Evolutionary conservation across 2,113 vertebrate genomes (phyloP).

Genomic region (Pluvianellus socialis): DNA sequence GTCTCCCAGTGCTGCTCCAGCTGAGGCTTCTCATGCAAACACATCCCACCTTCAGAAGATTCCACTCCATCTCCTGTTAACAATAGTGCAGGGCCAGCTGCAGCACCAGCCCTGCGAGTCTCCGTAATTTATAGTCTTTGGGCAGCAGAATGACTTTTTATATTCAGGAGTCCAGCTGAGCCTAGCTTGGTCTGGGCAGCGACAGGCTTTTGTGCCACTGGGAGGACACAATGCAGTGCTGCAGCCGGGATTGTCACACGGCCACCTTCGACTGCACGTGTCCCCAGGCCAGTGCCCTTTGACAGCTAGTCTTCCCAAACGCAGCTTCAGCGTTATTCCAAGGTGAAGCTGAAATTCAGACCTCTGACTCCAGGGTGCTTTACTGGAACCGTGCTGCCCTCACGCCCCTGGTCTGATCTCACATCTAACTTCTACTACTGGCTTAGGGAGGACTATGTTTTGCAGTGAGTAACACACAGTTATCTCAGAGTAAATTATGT

Average conservation of each 20-base stretch:
- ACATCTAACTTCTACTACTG: not conserved
- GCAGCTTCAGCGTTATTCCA: not conserved
- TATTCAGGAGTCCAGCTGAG: not conserved
- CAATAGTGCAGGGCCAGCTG: not conserved
- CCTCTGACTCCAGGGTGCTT: not conserved
- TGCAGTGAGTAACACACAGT: not conserved
- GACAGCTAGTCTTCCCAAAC: not conserved
- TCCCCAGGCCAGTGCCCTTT: not conserved
- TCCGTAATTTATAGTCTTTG: not conserved
- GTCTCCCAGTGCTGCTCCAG: not conserved
- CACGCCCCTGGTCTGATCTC: rapidly evolving
- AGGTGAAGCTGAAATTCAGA: not conserved
- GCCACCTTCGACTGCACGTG: not conserved
- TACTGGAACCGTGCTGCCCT: not conserved
- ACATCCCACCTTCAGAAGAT: not conserved
- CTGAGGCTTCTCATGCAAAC: not conserved
- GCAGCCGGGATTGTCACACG: not conserved
- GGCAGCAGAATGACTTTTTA: not conserved
- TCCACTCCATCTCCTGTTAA: not conserved
- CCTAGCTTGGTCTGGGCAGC: not conserved
- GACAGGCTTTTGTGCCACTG: not conserved
- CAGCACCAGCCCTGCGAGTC: not conserved
- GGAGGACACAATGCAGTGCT: not conserved
- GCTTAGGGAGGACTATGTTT: not conserved
- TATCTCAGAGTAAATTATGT: not conserved